Evolutionary conservation across 2,888 invertebrate species (phyloP).

Genomic region (Oasisia sp.): DNA sequence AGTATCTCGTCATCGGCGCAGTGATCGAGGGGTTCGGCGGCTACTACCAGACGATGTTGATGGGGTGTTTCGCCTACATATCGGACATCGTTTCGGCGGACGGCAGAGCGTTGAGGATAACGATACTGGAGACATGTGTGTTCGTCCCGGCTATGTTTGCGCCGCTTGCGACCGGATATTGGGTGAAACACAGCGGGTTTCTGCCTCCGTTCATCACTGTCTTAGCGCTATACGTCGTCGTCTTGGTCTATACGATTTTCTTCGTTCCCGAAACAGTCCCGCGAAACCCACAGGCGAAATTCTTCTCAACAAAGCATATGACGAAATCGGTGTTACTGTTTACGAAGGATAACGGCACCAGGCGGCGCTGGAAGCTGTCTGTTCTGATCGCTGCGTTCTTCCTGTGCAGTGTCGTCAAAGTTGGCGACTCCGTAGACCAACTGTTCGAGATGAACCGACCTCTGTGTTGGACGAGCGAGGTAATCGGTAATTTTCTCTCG

Average conservation of each 20-base stretch:
- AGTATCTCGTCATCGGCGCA: conserved; percentile 26
- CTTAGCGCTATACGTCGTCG: conserved; percentile 20
- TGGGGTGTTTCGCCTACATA: conserved; percentile 38
- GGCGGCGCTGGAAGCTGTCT: conserved; percentile 30
- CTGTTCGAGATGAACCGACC: conserved; percentile 33
- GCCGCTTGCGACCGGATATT: conserved; percentile 28
- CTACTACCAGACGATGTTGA: conserved; percentile 26
- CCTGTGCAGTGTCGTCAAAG: conserved; percentile 1
- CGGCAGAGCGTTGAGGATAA: conserved; percentile 31
- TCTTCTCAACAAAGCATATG: conserved; percentile 28
- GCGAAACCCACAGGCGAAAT: conserved; percentile 25
- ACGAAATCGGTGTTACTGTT: conserved; percentile 25
- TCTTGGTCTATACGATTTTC: conserved; percentile 31
- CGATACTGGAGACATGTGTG: conserved; percentile 31
- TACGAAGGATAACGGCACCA: conserved; percentile 20
- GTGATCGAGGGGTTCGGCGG: conserved; percentile 32
- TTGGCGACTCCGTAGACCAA: not conserved
- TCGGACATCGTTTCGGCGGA: conserved; percentile 34
- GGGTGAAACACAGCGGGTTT: conserved; percentile 30
- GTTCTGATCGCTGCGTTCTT: conserved; percentile 30
- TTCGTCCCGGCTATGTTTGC: conserved; percentile 31
- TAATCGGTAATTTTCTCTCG: conserved; percentile 27
- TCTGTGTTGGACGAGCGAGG: conserved; percentile 29
- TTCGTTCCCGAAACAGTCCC: conserved; percentile 32
- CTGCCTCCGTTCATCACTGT: conserved; percentile 27